Evolutionary conservation across 2,113 vertebrate species (phyloP).

Genomic region (Erinaceus europaeus): DNA sequence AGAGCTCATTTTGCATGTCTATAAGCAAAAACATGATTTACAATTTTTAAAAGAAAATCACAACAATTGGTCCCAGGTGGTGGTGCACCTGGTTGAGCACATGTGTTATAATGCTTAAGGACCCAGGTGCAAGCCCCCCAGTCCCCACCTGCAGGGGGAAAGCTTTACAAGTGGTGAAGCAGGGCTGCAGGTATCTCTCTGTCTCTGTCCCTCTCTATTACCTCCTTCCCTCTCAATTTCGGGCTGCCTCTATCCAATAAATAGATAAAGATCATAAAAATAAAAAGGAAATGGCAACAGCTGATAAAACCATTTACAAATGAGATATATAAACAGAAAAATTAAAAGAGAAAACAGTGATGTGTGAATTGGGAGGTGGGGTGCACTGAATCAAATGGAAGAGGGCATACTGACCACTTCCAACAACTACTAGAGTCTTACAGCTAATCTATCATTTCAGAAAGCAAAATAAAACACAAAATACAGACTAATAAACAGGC

Average conservation of each 20-base stretch:
- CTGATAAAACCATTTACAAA: background rate
- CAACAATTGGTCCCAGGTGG: too few species aligned
- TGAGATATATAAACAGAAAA: background rate
- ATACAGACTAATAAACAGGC: background rate
- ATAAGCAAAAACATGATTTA: background rate
- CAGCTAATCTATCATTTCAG: background rate
- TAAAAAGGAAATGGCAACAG: background rate
- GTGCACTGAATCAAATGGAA: background rate
- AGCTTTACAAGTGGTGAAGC: too few species aligned
- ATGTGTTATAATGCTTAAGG: too few species aligned
- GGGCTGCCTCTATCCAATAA: too few species aligned
- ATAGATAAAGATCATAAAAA: background rate
- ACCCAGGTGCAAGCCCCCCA: too few species aligned
- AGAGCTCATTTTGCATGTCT: background rate
- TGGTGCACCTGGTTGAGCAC: too few species aligned
- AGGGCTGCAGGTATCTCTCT: too few species aligned
- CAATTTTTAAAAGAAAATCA: too few species aligned
- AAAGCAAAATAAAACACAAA: slow-evolving; percentile 6
- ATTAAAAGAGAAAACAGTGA: background rate
- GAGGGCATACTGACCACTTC: background rate
- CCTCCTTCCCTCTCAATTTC: too few species aligned
- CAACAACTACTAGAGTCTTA: background rate
- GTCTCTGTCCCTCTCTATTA: too few species aligned
- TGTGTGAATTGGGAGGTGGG: background rate
- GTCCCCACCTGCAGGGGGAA: too few species aligned